Conservation (phyloP, 2,113 vertebrate genomes). For the Gila orcuttii region DNA sequence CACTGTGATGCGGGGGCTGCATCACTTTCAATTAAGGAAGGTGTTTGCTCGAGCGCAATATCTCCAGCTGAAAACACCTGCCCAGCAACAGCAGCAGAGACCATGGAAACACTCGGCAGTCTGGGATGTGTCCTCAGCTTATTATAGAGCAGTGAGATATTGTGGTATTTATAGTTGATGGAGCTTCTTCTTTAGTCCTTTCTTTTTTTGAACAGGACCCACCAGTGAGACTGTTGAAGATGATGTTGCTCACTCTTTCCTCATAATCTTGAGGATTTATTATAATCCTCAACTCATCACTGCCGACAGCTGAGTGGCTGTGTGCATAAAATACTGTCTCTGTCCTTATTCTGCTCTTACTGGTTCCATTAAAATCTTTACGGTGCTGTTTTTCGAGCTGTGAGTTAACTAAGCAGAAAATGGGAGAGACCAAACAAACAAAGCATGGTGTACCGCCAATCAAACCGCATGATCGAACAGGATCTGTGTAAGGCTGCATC, state of each 20-base stretch:
- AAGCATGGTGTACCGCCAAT: conserved; percentile 23
- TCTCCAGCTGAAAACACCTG: conserved; percentile 50
- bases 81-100: conserved; percentile 31
- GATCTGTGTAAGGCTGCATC: conserved; percentile 17
- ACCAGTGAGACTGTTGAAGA: conserved; percentile 18
- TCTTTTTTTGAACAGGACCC: conserved; percentile 7
- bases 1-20: conserved; percentile 44
- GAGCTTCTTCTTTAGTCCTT: conserved; percentile 27
- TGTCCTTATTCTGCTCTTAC: conserved; percentile 36
- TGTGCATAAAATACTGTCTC: conserved; percentile 12
- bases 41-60: conserved; percentile 52
- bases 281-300: conserved; percentile 37
- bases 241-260: conserved; percentile 5
- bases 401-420: conserved; percentile 44
- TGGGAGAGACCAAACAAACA: conserved; percentile 33
- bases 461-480: conserved; percentile 29
- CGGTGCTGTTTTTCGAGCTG: not conserved
- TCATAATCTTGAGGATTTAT: conserved; percentile 48
- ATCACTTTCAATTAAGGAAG: conserved; percentile 38
- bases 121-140: conserved; percentile 32
- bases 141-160: conserved; percentile 30
- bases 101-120: conserved; percentile 19
- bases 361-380: conserved; percentile 37
- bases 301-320: not conserved
- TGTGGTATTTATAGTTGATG: conserved; percentile 38